Percentiles rank a stretch among this genome's conserved stretches.
phyloP scores from a whole-genome alignment of 64 coral and sea anemone species.

The Montipora cactus region DNA sequence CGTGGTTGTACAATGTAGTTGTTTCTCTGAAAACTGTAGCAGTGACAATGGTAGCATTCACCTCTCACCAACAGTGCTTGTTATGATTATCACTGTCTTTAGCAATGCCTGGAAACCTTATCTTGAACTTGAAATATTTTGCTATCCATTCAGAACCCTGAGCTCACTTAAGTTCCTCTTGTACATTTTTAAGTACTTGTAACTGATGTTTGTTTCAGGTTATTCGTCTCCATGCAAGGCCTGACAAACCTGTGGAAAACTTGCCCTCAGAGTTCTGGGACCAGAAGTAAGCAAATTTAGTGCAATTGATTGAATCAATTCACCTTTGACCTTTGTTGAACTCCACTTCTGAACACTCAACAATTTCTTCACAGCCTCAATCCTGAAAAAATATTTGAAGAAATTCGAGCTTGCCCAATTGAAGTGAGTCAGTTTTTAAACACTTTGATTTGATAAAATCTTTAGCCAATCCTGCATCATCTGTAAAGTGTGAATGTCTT shows the following conservation, averaged over 20 bases:
- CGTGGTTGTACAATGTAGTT: too few relatives aligned
- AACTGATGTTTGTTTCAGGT: slow-evolving; percentile 41
- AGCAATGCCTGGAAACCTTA: too few relatives aligned
- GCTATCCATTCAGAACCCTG: too few relatives aligned
- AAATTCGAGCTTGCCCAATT: slow-evolving; percentile 83
- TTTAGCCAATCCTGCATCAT: neutral
- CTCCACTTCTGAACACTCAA: neutral
- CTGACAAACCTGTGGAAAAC: slow-evolving; percentile 77
- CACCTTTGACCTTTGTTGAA: neutral
- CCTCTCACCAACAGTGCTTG: too few relatives aligned
- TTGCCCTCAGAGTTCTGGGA: slow-evolving; percentile 91
- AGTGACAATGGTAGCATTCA: too few relatives aligned
- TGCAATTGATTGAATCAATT: neutral
- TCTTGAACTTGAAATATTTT: too few relatives aligned
- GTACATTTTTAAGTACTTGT: too few relatives aligned
- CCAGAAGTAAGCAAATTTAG: slow-evolving; percentile 63
- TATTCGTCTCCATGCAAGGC: slow-evolving; percentile 72
- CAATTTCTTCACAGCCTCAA: slow-evolving; percentile 62
- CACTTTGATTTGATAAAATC: neutral
- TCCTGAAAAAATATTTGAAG: slow-evolving; percentile 97
- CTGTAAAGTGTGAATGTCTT: neutral
- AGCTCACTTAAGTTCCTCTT: too few relatives aligned
- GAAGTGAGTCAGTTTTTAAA: slow-evolving; percentile 65
- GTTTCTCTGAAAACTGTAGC: too few relatives aligned
- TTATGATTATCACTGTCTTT: too few relatives aligned